A percentile compares a stretch with the other conserved stretches of the same genome.
These are phyloP conservation scores for Alaudala cheleensis DNA, from an alignment of 2,113 vertebrate genomes.

Conservation along the genomic window DNA sequence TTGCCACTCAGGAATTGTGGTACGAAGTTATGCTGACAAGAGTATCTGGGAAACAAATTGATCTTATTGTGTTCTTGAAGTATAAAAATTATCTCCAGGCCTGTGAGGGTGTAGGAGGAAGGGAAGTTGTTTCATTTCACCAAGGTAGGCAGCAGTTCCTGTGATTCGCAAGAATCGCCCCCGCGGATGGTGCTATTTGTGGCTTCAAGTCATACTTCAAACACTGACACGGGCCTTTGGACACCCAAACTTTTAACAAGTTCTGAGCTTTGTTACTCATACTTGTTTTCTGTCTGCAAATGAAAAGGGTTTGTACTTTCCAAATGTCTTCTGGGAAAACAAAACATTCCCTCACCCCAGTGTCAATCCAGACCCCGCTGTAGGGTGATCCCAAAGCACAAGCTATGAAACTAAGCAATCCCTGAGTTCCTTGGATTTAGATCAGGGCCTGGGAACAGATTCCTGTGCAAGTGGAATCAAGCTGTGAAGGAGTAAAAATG, in stretches of 20 bases:
- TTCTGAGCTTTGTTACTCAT: background rate
- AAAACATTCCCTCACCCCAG: background rate
- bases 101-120: background rate
- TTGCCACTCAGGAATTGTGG: background rate
- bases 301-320: background rate
- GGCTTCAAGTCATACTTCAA: background rate
- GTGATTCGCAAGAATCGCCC: background rate
- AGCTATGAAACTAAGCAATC: background rate
- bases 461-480: background rate
- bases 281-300: background rate
- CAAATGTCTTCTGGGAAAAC: background rate
- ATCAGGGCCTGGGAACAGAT: background rate
- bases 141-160: slow-evolving; percentile 12
- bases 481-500: background rate
- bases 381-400: background rate
- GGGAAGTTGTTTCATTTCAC: slow-evolving; percentile 1
- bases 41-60: background rate
- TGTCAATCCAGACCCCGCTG: background rate
- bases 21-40: background rate
- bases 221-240: background rate
- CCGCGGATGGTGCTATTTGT: background rate
- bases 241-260: background rate
- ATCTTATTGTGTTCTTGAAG: background rate
- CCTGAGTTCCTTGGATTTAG: background rate
- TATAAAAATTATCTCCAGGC: background rate